Conservation (phyloP, 2,797 vertebrate species). For the Sarcophilus harrisii region DNA sequence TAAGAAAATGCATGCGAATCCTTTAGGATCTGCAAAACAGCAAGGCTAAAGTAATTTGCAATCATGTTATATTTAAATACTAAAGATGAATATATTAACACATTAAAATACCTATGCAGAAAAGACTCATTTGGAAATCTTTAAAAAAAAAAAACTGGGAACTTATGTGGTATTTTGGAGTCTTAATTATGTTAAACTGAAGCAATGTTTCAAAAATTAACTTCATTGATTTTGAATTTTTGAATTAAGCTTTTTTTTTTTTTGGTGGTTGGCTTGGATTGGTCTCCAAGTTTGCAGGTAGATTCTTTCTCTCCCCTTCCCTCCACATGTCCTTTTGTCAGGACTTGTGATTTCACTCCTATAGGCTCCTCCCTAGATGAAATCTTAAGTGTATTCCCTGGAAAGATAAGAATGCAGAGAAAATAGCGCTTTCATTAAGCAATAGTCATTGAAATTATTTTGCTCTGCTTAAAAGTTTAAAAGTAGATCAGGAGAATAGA, state of each 20-base stretch:
- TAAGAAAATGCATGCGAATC: neutral
- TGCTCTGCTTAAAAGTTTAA: neutral
- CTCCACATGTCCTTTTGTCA: slow-evolving; percentile 19
- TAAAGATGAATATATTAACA: slow-evolving; percentile 29
- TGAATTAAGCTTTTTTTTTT: slow-evolving; percentile 33
- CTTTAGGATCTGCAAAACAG: neutral
- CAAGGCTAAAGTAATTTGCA: neutral
- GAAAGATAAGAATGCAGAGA: neutral
- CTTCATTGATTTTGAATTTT: slow-evolving; percentile 29
- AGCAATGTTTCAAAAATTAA: slow-evolving; percentile 7
- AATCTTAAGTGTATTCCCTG: neutral
- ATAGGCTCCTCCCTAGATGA: neutral
- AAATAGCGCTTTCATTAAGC: neutral
- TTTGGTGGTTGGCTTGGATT: neutral
- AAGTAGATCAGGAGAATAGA: neutral
- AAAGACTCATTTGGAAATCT: neutral
- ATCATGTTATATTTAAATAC: slow-evolving; percentile 26
- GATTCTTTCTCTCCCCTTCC: no score
- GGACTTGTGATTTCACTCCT: neutral
- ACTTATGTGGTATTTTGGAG: slow-evolving; percentile 20
- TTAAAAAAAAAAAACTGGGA: neutral
- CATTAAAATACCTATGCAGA: slow-evolving; percentile 13
- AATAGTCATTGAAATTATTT: neutral
- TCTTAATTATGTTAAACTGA: slow-evolving; percentile 7
- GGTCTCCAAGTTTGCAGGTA: neutral